Percentiles rank a stretch among this genome's conserved stretches.
Evolutionary conservation across 2,888 invertebrate species (phyloP).

Genomic region (Drosophila ezoana): DNA sequence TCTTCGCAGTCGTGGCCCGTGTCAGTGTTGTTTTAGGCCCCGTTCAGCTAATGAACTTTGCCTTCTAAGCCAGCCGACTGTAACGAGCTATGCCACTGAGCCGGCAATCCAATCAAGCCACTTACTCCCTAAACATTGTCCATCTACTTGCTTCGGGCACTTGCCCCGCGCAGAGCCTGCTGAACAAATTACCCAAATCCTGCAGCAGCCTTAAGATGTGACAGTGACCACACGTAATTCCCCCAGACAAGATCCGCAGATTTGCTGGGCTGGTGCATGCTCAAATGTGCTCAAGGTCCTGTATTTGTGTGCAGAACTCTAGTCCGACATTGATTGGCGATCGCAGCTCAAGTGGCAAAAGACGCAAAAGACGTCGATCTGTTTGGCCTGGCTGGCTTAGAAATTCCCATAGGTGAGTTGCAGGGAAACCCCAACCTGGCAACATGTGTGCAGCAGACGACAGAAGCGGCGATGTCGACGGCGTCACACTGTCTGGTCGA

Average conservation of each 20-base stretch:
- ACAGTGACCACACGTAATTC: constrained; percentile 36
- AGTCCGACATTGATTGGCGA: constrained; percentile 18
- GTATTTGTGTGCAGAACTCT: not conserved
- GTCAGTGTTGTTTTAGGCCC: constrained; percentile 32
- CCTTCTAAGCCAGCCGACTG: constrained; percentile 45
- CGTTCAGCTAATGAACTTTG: constrained; percentile 39
- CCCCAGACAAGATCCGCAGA: constrained; percentile 22
- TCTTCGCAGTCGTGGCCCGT: not conserved
- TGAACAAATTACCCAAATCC: constrained; percentile 40
- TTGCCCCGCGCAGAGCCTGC: constrained; percentile 35
- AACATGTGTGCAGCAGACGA: constrained; percentile 80
- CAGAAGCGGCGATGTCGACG: constrained; percentile 11
- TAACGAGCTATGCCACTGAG: constrained; percentile 23
- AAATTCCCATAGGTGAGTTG: constrained; percentile 70
- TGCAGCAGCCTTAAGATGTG: not conserved
- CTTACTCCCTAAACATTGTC: constrained; percentile 3
- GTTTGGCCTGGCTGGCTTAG: constrained; percentile 50
- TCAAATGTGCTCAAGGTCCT: constrained; percentile 37
- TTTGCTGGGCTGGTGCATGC: constrained; percentile 29
- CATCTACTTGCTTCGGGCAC: constrained; percentile 17
- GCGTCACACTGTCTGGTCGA: constrained; percentile 25
- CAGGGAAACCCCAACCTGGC: constrained; percentile 65
- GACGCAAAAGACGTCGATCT: not conserved
- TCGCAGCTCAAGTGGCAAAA: constrained; percentile 33
- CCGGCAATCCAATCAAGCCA: constrained; percentile 51